Evolutionary conservation across 2,113 vertebrate species (phyloP).

Genomic region (Lophura nycthemera): DNA sequence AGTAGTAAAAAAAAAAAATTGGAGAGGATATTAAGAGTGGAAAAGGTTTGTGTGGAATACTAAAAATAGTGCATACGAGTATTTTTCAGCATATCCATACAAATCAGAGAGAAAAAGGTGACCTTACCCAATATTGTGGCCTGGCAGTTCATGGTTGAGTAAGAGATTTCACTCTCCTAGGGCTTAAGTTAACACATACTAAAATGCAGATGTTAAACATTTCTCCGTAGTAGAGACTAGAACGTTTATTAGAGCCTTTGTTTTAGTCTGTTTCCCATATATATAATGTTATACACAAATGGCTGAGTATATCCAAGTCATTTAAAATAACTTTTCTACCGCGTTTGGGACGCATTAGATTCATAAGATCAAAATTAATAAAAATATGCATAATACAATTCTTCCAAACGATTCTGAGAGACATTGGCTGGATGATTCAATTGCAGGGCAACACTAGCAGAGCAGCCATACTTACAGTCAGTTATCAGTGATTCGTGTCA

Average conservation of each 20-base stretch:
- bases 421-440: neutral
- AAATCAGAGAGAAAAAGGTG: neutral
- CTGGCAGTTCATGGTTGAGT: neutral
- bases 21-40: slow-evolving; percentile 8
- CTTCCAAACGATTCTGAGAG: neutral
- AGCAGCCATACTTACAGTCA: neutral
- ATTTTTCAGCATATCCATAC: neutral
- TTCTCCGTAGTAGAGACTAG: neutral
- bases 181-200: neutral
- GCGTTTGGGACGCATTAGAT: neutral
- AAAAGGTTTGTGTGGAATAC: neutral
- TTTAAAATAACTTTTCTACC: neutral
- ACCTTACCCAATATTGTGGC: neutral
- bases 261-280: neutral
- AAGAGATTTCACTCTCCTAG: neutral
- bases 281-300: neutral
- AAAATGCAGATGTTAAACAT: neutral
- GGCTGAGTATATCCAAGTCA: neutral
- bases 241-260: neutral
- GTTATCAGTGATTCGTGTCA: neutral
- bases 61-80: slow-evolving; percentile 12
- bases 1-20: neutral
- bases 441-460: neutral
- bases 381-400: neutral
- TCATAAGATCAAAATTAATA: neutral